Evolutionary conservation across 1,140 invertebrate species (phyloP), one percentile per base, ranked within the genome.

Genomic region (Pogonomyrmex barbatus): DNA sequence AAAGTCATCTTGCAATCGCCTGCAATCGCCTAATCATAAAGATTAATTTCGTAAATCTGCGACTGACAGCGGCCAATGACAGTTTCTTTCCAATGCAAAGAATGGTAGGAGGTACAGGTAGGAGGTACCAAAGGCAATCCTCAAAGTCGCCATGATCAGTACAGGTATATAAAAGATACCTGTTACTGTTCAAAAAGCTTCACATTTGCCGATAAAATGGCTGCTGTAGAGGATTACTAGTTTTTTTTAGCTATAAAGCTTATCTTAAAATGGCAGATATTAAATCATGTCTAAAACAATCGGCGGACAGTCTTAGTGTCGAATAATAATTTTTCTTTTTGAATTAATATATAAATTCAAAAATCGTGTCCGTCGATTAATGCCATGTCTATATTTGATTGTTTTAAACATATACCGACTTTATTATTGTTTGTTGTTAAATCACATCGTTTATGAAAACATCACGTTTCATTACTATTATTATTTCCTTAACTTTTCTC

Each of bases 101-200:
- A 24, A 10, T 24, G 24, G 24, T 24, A 24, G 24, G 24, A 24
- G 24, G 24, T 47, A 47, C 9, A 68, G 2, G 10, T 30, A 45
- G 33, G 33, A 39, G 36, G 5, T 65, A 39, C 14, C 14, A 63
- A 5, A 36, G 33, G 60, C 14, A 65, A 36, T 65, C 17, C 39
- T 8, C n/a, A 30, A 5, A 68, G n/a, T 47, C 65, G 42, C 65
- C 42, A 68, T 30, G 42, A 36, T 36, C 4, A 45, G 0, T 24
- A 30, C 6, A 65, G 4, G 4, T 70, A 12, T 50, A 9, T 5
- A 10, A 71, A 14, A 36, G 30, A 10, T n/a, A 71, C 33, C 17
- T 71, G 68, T 39, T 54, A 50, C 50, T 54, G 52, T 71, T 71
- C 17, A 33, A 71, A 33, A 24, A 71, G 36, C 17, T 4, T 54